Base-by-base conservation (phyloP, 2,113 vertebrate species). In the Trinectes maculatus region DNA sequence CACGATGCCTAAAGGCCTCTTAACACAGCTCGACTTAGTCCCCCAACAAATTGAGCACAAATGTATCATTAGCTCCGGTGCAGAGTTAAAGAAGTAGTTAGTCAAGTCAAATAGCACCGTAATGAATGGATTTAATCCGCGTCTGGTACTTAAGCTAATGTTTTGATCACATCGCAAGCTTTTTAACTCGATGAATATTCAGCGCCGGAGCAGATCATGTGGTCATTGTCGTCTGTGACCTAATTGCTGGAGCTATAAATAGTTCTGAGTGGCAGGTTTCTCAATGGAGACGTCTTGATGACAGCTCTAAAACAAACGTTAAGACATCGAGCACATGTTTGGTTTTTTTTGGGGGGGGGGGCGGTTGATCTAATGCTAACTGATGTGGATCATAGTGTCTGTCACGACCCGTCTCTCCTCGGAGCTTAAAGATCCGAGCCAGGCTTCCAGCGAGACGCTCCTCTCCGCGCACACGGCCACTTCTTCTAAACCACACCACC, bases 381-480 rank as follows among this genome's bases (percentile, higher is more conserved):
- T 77, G 85, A 82, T 72, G 44, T 79, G 68, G 71, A 85, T 85
- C 87, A 69, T 11, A 64, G 76, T 54, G 74, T 72, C 79, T 74
- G 78, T 78, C 80, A 75, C 19, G 5, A 82, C n/a, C n/a, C n/a
- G n/a, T n/a, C n/a, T 77, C 65, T 67, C 40, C 46, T 33, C 25
- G 0, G 40, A 43, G 56, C 71, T 31, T 63, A 73, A 63, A 72
- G 66, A 70, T 29, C 31, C 54, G 61, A 18, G 75, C 53, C n/a
- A 42, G 60, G 52, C 28, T 48, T 72, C 53, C 60, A 19, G 42
- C 18, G 66, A 59, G 1, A 9, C 49, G 29, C n/a, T n/a, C n/a
- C n/a, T n/a, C n/a, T n/a, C 61, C 70, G 37, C 8, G 13, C 62
- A 42, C 1, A 24, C 65, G 65, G 28, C 64, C n/a, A 57, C 46